Evolutionary conservation across 2,888 invertebrate genomes (phyloP).

Genomic region (Dolichopus griseipennis): DNA sequence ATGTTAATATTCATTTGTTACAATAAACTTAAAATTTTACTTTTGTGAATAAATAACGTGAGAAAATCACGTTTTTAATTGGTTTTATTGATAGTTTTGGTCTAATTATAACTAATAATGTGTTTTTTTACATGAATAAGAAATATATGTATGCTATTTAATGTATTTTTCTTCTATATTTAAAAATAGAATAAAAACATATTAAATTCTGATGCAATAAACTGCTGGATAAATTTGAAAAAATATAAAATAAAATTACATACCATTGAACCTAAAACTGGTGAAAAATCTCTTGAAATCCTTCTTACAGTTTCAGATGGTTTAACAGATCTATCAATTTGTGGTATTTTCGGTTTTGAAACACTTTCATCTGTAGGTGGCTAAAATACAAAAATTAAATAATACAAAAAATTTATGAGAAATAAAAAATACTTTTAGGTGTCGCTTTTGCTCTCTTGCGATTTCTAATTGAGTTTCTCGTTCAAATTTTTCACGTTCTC

Average conservation of each 20-base stretch:
- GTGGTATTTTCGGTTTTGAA: conserved; percentile 44
- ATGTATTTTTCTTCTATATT: too few species aligned
- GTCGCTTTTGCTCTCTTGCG: conserved; percentile 45
- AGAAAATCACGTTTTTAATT: too few species aligned
- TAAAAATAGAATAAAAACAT: too few species aligned
- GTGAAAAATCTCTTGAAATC: conserved; percentile 51
- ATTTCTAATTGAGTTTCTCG: conserved; percentile 47
- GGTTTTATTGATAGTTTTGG: too few species aligned
- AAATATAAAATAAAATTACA: conserved; percentile 29
- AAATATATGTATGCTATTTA: too few species aligned
- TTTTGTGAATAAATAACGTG: too few species aligned
- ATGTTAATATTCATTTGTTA: too few species aligned
- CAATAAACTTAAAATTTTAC: too few species aligned
- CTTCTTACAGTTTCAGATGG: conserved; percentile 41
- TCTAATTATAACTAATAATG: too few species aligned
- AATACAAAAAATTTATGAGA: conserved; percentile 2
- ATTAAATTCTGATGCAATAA: too few species aligned
- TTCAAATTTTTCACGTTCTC: conserved; percentile 46
- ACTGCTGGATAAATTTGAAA: too few species aligned
- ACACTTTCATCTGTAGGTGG: conserved; percentile 38
- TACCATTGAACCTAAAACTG: conserved; percentile 51
- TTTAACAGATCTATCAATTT: conserved; percentile 55
- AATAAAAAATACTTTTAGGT: conserved; percentile 25
- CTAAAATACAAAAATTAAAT: conserved; percentile 13
- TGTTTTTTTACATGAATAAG: too few species aligned